These are phyloP conservation scores for Platycheirus albimanus DNA, from an alignment of 2,888 invertebrate genomes.

Conservation along the genomic window DNA sequence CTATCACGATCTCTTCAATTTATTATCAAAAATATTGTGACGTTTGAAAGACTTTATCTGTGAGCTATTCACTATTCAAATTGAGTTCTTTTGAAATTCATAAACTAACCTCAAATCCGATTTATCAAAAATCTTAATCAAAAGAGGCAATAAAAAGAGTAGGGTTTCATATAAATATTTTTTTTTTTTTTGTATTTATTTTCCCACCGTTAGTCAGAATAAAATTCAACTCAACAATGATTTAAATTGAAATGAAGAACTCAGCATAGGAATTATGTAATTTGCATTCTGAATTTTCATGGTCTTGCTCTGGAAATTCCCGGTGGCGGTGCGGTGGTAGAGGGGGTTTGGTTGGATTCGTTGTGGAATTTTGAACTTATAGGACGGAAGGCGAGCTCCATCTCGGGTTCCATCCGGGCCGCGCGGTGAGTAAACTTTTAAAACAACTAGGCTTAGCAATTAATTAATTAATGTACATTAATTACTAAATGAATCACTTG, in stretches of 20 bases:
- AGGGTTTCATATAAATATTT: neutral
- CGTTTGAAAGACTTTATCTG: neutral
- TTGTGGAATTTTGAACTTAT: too few species aligned
- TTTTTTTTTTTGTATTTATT: neutral
- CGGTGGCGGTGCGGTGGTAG: too few species aligned
- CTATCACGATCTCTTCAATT: constrained; percentile 6
- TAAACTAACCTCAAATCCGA: neutral
- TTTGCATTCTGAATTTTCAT: constrained; percentile 34
- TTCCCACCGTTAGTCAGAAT: constrained; percentile 15
- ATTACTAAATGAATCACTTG: constrained; percentile 64
- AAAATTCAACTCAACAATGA: constrained; percentile 43
- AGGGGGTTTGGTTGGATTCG: too few species aligned
- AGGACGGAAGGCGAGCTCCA: too few species aligned
- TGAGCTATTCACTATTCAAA: neutral
- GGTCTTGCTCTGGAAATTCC: neutral
- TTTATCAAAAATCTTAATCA: constrained; percentile 12
- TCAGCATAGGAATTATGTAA: constrained; percentile 32
- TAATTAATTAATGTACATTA: constrained; percentile 50
- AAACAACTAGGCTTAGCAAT: too few species aligned
- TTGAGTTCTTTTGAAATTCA: constrained; percentile 4
- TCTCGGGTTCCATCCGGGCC: too few species aligned
- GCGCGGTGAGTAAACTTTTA: too few species aligned
- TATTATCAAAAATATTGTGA: constrained; percentile 28
- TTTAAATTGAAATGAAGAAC: constrained; percentile 36
- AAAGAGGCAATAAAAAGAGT: constrained; percentile 5